Conservation (phyloP, 2,797 vertebrate genomes). For the Apogon hyalosoma region DNA sequence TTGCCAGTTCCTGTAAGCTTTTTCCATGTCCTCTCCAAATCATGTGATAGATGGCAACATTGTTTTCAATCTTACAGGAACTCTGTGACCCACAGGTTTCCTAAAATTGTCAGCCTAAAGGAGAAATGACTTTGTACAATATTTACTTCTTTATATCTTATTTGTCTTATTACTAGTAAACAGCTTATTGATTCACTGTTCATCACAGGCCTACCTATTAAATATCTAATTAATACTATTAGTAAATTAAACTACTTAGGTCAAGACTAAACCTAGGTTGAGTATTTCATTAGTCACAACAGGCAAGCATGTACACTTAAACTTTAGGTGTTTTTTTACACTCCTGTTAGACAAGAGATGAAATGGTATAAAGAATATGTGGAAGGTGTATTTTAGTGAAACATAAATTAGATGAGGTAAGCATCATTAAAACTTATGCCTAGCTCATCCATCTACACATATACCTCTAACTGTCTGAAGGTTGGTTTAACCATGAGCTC, state of each 20-base stretch:
- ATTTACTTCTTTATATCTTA: no score
- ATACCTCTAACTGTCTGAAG: constrained; percentile 10
- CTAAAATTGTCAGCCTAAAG: no score
- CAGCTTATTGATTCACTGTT: not conserved
- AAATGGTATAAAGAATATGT: not conserved
- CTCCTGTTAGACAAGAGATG: no score
- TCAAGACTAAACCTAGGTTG: constrained; percentile 14
- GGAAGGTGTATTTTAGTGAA: not conserved
- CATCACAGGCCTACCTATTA: not conserved
- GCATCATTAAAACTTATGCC: not conserved
- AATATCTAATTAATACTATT: constrained; percentile 41
- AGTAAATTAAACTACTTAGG: not conserved
- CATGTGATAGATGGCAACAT: no score
- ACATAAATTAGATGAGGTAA: not conserved
- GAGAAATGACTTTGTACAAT: no score
- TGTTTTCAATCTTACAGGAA: no score
- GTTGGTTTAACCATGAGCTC: constrained; percentile 29
- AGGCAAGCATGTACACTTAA: not conserved
- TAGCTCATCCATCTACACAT: not conserved
- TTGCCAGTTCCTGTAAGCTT: no score
- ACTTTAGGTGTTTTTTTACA: no score
- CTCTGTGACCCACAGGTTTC: no score
- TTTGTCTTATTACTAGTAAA: not conserved
- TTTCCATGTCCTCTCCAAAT: no score
- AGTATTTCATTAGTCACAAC: constrained; percentile 9